Evolutionary conservation across 2,888 invertebrate genomes (phyloP).

Genomic region (Pollenia griseotomentosa): DNA sequence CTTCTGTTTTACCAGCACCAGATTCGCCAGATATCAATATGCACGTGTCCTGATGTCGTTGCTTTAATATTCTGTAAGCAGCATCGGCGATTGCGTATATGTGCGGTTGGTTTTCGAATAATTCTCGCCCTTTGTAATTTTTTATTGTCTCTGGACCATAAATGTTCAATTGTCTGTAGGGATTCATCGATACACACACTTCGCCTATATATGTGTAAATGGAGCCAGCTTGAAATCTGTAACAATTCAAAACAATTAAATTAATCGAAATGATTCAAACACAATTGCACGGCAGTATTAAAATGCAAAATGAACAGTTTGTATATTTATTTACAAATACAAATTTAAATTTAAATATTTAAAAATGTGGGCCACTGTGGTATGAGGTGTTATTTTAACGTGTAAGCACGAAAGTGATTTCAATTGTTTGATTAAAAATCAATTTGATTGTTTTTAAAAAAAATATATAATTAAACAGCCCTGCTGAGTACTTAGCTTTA

Average conservation of each 20-base stretch:
- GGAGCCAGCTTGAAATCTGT: slow-evolving; percentile 93
- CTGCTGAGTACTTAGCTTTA: slow-evolving; percentile 21
- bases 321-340: not conserved
- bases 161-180: slow-evolving; percentile 96
- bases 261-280: not conserved
- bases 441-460: not conserved
- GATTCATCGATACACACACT: slow-evolving; percentile 98
- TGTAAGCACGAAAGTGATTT: not conserved
- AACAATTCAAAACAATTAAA: slow-evolving; percentile 40
- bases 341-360: slow-evolving; percentile 31
- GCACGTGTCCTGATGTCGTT: slow-evolving; percentile 96
- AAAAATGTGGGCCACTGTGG: not conserved
- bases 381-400: slow-evolving; percentile 7
- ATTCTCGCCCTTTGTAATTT: slow-evolving; percentile 96
- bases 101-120: slow-evolving; percentile 98
- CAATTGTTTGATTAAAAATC: slow-evolving; percentile 7
- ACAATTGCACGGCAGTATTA: not conserved
- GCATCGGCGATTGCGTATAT: slow-evolving; percentile 99
- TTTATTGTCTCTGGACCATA: slow-evolving; percentile 94
- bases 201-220: slow-evolving; percentile 99
- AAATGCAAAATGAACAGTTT: not conserved
- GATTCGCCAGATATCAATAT: slow-evolving; percentile 99
- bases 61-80: slow-evolving; percentile 96
- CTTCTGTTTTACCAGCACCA: slow-evolving; percentile 99
- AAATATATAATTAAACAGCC: not conserved